Evolutionary conservation across 2,888 invertebrate genomes (phyloP), one percentile per base, ranked within the genome.

Genomic region (Ormyrus labotus): DNA sequence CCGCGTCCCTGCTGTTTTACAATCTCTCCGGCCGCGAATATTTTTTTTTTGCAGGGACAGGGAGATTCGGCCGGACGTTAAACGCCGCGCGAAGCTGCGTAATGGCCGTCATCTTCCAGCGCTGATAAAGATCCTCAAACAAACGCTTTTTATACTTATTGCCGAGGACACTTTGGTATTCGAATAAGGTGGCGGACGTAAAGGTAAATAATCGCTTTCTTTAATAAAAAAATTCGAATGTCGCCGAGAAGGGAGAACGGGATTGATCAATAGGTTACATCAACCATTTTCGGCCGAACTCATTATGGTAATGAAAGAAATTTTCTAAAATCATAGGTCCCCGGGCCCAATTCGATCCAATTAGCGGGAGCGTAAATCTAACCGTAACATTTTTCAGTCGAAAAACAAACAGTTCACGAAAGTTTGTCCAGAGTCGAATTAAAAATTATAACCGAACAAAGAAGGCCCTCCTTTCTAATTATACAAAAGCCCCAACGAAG

Each of bases 61-160:
- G 82, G 71, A 81, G 75, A 84, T 85, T 84, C 84, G 83, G 84
- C 72, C 80, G 84, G 85, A 84, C 86, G 83, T 84, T 79, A 75
- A 80, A 67, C 65, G 75, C 70, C 34, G 57, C 71, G 76, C 80
- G 34, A 80, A 70, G 53, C 53, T 50, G 61, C 7, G 71, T 71
- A 70, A 76, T 67, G 76, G 13, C 58, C 19, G 13, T 11, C 45
- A 8, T 53, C 45, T 63, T n/a, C 55, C 34, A 9, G 7, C 47
- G 6, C 61, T 53, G 74, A 74, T 74, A 57, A 74, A 58, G 53
- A 9, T n/a, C 47, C 55, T 63, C 60, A 34, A 51, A 47, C 58
- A 79, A 69, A 60, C 19, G n/a, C 13, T 48, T 19, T 70, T 70
- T 50, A 5, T 13, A 9, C 70, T 57, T 61, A 72, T 67, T 47